These are phyloP conservation scores for Lordiphosa andalusiaca DNA, from an alignment of 2,888 invertebrate genomes.

Conservation along the genomic window DNA sequence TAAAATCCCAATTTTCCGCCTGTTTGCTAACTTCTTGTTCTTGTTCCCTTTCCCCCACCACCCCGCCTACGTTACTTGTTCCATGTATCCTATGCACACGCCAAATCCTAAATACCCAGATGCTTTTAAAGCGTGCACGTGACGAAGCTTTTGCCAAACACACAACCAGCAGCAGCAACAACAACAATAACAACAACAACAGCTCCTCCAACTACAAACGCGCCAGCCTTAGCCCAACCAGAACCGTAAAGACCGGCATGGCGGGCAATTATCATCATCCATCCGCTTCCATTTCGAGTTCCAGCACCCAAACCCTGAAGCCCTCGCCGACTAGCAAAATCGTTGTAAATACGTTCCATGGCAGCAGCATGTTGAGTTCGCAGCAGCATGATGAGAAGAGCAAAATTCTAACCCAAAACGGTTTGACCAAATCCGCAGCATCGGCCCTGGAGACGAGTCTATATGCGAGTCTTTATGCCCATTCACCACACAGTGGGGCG, in stretches of 20 bases:
- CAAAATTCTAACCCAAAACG: conserved; percentile 75
- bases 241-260: conserved; percentile 27
- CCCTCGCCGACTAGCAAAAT: conserved; percentile 69
- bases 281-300: conserved; percentile 23
- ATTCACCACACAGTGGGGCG: conserved; percentile 42
- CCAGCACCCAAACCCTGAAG: conserved; percentile 53
- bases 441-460: conserved; percentile 74
- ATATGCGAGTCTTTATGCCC: conserved; percentile 72
- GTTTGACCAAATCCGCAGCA: conserved; percentile 72
- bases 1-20: conserved; percentile 1
- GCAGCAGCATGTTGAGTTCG: conserved; percentile 76
- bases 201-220: conserved; percentile 35
- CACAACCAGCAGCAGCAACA: conserved; percentile 28
- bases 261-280: conserved; percentile 9
- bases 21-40: conserved; percentile 2
- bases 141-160: conserved; percentile 67
- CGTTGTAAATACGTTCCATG: conserved; percentile 79
- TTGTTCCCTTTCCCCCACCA: not conserved
- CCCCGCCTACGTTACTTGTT: conserved; percentile 8
- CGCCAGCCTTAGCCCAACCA: conserved; percentile 21
- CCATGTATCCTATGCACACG: conserved; percentile 43
- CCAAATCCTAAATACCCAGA: conserved; percentile 62
- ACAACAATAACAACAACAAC: conserved; percentile 30
- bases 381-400: conserved; percentile 74
- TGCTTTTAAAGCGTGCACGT: conserved; percentile 79